Conservation (phyloP, 2,113 vertebrate genomes). For the Lamprologus tigripictilis region DNA sequence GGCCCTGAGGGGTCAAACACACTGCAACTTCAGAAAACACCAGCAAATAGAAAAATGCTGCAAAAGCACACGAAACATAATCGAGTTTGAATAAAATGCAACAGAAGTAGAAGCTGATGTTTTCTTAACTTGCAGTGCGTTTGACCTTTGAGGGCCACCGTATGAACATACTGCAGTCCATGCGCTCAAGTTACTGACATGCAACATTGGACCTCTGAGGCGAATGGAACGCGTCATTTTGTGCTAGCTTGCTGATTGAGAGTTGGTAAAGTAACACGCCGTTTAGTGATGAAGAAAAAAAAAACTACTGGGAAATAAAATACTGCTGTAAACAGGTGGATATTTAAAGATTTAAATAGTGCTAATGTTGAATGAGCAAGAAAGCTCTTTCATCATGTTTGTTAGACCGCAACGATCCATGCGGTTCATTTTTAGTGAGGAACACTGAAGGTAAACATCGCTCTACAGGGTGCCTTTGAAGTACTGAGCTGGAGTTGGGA, state of each 20-base stretch:
- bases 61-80: neutral
- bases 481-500: neutral
- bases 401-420: neutral
- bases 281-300: neutral
- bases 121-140: neutral
- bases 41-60: neutral
- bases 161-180: neutral
- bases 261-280: neutral
- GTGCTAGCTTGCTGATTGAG: neutral
- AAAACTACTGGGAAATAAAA: neutral
- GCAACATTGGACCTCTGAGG: neutral
- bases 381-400: neutral
- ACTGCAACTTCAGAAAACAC: neutral
- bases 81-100: neutral
- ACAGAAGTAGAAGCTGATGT: neutral
- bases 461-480: neutral
- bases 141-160: neutral
- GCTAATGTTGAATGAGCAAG: neutral
- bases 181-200: neutral
- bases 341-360: neutral
- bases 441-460: neutral
- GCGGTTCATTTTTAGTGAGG: neutral
- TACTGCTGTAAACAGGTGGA: neutral
- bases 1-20: neutral
- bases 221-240: accelerated